A percentile compares a stretch with the other conserved stretches of the same genome.
phyloP scores from a whole-genome alignment of 2,797 vertebrate species.

The Erithacus rubecula region DNA sequence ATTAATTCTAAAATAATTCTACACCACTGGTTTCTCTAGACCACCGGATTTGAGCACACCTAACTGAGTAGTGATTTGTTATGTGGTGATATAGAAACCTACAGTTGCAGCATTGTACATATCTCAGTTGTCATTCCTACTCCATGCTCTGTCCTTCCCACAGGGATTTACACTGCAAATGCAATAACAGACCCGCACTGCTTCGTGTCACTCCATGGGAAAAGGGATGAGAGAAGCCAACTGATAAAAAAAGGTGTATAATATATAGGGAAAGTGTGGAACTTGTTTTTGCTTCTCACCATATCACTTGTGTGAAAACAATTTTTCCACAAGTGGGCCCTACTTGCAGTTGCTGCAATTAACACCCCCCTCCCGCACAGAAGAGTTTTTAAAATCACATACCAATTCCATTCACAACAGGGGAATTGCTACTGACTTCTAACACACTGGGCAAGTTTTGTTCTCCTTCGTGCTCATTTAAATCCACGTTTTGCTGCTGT shows the following conservation, averaged over 20 bases:
- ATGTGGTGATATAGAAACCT: neutral
- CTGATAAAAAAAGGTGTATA: neutral
- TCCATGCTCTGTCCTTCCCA: neutral
- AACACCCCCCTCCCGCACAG: neutral
- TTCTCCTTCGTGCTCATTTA: conserved; percentile 72
- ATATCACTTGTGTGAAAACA: neutral
- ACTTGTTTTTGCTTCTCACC: neutral
- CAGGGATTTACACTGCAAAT: neutral
- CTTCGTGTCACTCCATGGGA: neutral
- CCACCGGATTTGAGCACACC: neutral
- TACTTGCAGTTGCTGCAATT: neutral
- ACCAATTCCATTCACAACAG: conserved; percentile 85
- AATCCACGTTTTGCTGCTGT: conserved; percentile 70
- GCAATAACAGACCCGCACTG: neutral
- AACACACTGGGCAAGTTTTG: conserved; percentile 74
- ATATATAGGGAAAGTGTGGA: neutral
- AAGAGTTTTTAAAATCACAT: conserved; percentile 64
- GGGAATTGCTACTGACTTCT: conserved; percentile 74
- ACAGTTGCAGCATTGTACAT: neutral
- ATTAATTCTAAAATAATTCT: neutral
- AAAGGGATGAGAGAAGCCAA: neutral
- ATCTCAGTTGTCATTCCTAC: neutral
- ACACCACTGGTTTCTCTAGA: neutral
- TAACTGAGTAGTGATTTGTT: neutral
- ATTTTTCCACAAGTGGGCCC: neutral